phyloP scores from a whole-genome alignment of 2,113 vertebrate species.

The Rhinoptilus africanus region DNA sequence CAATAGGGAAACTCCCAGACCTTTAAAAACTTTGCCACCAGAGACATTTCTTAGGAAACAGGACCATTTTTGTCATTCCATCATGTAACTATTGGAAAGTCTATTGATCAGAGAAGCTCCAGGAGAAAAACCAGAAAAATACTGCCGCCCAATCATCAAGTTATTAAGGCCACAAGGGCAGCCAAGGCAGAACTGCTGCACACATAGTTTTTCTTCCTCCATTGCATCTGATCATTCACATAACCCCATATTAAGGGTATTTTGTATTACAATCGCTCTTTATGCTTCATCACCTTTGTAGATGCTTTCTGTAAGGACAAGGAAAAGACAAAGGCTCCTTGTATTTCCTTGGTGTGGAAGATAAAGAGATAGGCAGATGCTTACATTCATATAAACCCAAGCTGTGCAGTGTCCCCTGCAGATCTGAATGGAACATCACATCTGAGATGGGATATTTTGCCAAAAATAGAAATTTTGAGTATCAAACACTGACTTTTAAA shows the following conservation, averaged over 20 bases:
- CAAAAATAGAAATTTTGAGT: background rate
- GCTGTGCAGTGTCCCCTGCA: background rate
- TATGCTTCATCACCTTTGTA: background rate
- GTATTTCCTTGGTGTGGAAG: background rate
- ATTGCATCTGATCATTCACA: background rate
- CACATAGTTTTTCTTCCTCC: background rate
- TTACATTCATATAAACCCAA: background rate
- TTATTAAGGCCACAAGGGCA: background rate
- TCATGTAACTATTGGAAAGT: background rate
- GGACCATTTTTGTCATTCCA: conserved; percentile 45
- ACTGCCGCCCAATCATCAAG: background rate
- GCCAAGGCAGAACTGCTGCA: background rate
- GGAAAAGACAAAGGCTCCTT: background rate
- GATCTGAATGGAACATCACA: background rate
- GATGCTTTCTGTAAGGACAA: background rate
- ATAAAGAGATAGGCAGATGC: background rate
- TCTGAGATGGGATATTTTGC: background rate
- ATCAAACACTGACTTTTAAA: background rate
- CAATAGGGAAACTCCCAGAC: conserved; percentile 55
- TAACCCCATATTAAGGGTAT: background rate
- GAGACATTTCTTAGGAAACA: conserved; percentile 32
- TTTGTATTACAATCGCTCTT: background rate
- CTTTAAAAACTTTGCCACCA: conserved; percentile 46
- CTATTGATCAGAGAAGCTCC: conserved; percentile 16
- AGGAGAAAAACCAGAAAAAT: background rate